Percentiles rank a stretch among this genome's conserved stretches.
Evolutionary conservation across 2,797 vertebrate genomes (phyloP).

Genomic region (Hephaestus fuliginosus): DNA sequence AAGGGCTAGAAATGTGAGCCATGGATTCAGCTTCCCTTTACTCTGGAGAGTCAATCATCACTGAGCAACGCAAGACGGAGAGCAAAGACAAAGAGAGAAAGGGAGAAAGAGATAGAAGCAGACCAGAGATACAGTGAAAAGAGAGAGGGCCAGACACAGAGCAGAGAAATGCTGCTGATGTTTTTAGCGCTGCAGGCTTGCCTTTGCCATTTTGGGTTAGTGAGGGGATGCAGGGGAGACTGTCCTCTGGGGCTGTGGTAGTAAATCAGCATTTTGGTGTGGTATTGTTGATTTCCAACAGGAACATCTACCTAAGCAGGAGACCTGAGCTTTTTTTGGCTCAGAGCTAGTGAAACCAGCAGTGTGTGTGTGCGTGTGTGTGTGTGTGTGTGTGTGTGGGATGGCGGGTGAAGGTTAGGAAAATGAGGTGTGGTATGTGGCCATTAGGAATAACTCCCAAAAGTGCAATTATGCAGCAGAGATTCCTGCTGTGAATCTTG

Average conservation of each 20-base stretch:
- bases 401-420: slow-evolving; percentile 16
- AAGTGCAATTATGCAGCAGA: slow-evolving; percentile 56
- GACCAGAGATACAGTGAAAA: slow-evolving; percentile 46
- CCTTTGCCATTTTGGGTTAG: slow-evolving; percentile 62
- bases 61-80: slow-evolving; percentile 71
- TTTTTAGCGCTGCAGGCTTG: slow-evolving; percentile 66
- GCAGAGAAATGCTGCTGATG: slow-evolving; percentile 59
- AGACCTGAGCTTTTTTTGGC: slow-evolving; percentile 33
- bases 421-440: slow-evolving; percentile 27
- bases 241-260: slow-evolving; percentile 55
- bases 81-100: slow-evolving; percentile 38
- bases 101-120: slow-evolving; percentile 30
- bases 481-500: slow-evolving; percentile 25
- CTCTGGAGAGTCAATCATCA: slow-evolving; percentile 85
- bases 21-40: slow-evolving; percentile 76
- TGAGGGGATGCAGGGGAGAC: slow-evolving; percentile 62
- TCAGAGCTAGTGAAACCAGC: slow-evolving; percentile 48
- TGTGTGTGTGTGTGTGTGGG: slow-evolving; percentile 19
- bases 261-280: slow-evolving; percentile 70
- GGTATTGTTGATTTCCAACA: slow-evolving; percentile 71
- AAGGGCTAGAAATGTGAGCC: slow-evolving; percentile 84
- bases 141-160: slow-evolving; percentile 27
- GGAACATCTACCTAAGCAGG: slow-evolving; percentile 57
- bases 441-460: slow-evolving; percentile 47
- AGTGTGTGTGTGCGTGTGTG: slow-evolving; percentile 24